Percentiles rank a stretch among this genome's conserved stretches.
These are phyloP conservation scores for Probosciger aterrimus DNA, from an alignment of 2,113 vertebrate genomes.

Conservation along the genomic window DNA sequence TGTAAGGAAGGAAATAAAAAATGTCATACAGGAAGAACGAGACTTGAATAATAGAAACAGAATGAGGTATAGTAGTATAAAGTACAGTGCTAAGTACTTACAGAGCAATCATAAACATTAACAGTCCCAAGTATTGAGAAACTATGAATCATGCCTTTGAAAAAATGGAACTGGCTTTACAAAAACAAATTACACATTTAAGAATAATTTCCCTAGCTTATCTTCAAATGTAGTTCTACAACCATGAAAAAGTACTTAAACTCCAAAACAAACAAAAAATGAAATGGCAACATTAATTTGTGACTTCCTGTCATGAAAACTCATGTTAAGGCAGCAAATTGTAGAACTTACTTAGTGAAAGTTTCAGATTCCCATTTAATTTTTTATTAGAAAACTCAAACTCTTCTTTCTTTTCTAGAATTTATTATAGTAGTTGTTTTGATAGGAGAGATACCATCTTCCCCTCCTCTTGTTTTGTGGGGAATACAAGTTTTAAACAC, in stretches of 20 bases:
- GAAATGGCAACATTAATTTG: background rate
- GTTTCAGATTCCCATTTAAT: background rate
- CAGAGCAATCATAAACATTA: background rate
- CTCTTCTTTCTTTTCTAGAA: background rate
- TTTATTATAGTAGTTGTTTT: background rate
- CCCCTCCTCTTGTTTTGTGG: background rate
- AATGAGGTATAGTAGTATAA: background rate
- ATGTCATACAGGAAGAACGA: background rate
- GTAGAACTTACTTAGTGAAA: background rate
- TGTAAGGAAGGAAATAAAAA: background rate
- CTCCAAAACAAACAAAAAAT: background rate
- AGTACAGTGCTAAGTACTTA: background rate
- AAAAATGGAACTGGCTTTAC: background rate
- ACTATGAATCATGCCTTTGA: background rate
- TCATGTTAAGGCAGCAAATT: background rate
- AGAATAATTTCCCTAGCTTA: background rate
- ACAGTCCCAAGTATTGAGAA: background rate
- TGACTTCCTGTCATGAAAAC: background rate
- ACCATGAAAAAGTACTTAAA: background rate
- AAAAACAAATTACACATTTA: background rate
- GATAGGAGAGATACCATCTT: background rate
- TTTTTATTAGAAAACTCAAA: background rate
- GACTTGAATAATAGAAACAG: background rate
- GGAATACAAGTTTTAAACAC: background rate
- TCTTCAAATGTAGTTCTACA: background rate